These are phyloP conservation scores for Pandemis cinnamomeana DNA, from an alignment of 2,888 invertebrate genomes.

Conservation along the genomic window DNA sequence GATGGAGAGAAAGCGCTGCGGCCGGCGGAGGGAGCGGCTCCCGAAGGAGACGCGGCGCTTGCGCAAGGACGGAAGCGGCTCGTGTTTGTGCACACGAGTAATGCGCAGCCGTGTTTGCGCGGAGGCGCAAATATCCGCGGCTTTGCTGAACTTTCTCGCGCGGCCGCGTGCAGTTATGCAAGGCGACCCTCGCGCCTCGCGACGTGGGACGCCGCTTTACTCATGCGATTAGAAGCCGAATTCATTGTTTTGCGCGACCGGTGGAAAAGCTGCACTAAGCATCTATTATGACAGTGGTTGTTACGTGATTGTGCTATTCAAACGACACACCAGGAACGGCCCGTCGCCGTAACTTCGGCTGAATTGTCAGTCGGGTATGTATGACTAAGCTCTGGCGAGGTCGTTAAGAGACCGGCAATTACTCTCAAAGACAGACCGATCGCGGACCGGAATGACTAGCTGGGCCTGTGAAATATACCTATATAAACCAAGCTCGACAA, in stretches of 20 bases:
- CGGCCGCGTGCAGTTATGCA: conserved; percentile 24
- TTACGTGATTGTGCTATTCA: conserved; percentile 21
- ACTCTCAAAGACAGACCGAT: not conserved
- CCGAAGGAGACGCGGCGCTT: not conserved
- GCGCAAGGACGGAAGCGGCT: not conserved
- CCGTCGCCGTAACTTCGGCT: not conserved
- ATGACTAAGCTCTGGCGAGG: conserved; percentile 12
- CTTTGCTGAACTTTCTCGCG: conserved; percentile 14
- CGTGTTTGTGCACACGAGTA: not conserved
- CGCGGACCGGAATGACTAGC: not conserved
- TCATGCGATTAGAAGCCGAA: conserved; percentile 14
- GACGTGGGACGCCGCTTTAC: conserved; percentile 7
- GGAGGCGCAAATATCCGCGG: not conserved
- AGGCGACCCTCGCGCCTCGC: conserved; percentile 31
- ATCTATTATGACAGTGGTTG: conserved; percentile 18
- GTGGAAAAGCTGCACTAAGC: conserved; percentile 14
- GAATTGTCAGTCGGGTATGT: not conserved
- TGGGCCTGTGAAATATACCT: not conserved
- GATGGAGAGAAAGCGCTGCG: not conserved
- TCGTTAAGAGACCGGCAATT: conserved; percentile 6
- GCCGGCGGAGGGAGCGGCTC: not conserved
- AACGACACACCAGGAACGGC: not conserved
- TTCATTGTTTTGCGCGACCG: conserved; percentile 28
- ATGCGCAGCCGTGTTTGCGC: conserved; percentile 8
- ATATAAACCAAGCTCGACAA: not conserved